These are phyloP conservation scores for Leptocoma aspasia DNA, from an alignment of 2,113 vertebrate genomes.

Conservation along the genomic window DNA sequence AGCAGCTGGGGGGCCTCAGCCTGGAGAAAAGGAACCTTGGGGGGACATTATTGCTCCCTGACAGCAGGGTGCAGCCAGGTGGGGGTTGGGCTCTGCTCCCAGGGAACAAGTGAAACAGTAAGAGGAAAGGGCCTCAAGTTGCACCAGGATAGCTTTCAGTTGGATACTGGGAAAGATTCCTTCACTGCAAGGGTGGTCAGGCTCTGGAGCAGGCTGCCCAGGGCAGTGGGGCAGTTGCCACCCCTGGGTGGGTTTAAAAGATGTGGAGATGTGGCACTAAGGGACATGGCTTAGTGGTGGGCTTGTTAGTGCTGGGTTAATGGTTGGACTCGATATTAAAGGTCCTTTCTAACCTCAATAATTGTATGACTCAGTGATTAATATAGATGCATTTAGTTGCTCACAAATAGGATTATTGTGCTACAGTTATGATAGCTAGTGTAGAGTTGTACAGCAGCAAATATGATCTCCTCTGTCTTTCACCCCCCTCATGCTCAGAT, in stretches of 20 bases:
- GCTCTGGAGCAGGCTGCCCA: neutral
- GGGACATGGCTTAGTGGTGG: neutral
- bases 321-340: neutral
- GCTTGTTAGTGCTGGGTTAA: neutral
- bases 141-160: neutral
- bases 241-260: neutral
- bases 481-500: conserved; percentile 21
- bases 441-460: neutral
- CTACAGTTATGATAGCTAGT: neutral
- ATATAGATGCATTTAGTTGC: neutral
- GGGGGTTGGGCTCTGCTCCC: neutral
- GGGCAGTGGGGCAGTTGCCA: neutral
- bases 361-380: neutral
- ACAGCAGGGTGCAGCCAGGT: neutral
- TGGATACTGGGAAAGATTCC: neutral
- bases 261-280: neutral
- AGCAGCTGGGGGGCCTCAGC: neutral
- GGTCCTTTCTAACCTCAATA: neutral
- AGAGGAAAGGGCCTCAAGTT: neutral
- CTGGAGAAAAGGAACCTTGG: neutral
- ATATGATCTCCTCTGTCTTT: neutral
- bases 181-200: neutral
- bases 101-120: neutral
- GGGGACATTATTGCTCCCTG: neutral
- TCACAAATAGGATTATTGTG: conserved; percentile 12